These are phyloP conservation scores for Chaunax sp. DNA, from an alignment of 2,797 vertebrate species.

Conservation along the genomic window DNA sequence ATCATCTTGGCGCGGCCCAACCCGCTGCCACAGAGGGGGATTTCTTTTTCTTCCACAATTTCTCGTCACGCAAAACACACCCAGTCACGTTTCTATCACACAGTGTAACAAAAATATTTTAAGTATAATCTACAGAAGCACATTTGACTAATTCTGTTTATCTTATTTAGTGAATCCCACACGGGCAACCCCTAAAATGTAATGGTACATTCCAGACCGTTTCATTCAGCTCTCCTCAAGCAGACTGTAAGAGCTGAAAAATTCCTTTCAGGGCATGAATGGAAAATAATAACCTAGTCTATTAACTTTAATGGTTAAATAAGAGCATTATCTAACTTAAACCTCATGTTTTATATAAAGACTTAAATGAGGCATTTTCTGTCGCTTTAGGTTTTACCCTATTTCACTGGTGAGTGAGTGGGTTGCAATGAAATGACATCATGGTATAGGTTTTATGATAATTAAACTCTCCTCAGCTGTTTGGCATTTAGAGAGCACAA, in stretches of 20 bases:
- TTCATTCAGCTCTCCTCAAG: slow-evolving; percentile 75
- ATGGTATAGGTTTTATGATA: slow-evolving; percentile 41
- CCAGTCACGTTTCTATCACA: rapidly evolving
- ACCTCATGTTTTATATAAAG: neutral
- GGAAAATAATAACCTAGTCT: slow-evolving; percentile 53
- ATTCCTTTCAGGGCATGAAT: slow-evolving; percentile 73
- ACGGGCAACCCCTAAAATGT: rapidly evolving
- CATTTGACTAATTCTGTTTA: neutral
- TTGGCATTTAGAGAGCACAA: slow-evolving; percentile 28
- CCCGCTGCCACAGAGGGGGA: neutral
- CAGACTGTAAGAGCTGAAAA: slow-evolving; percentile 72
- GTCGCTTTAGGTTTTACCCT: neutral
- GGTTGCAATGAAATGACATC: slow-evolving; percentile 50
- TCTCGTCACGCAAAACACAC: neutral
- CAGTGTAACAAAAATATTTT: rapidly evolving
- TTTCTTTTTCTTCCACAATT: neutral
- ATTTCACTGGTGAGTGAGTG: slow-evolving; percentile 12
- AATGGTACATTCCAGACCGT: slow-evolving; percentile 71
- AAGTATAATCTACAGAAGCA: rapidly evolving
- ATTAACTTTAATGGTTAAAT: slow-evolving; percentile 38
- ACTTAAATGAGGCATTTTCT: neutral
- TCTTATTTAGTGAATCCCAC: too few relatives aligned
- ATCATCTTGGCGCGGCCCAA: slow-evolving; percentile 72
- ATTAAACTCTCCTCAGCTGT: slow-evolving; percentile 37
- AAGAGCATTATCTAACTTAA: neutral